These are phyloP conservation scores for Coleophora flavipennella DNA, from an alignment of 2,888 invertebrate genomes.

Conservation along the genomic window DNA sequence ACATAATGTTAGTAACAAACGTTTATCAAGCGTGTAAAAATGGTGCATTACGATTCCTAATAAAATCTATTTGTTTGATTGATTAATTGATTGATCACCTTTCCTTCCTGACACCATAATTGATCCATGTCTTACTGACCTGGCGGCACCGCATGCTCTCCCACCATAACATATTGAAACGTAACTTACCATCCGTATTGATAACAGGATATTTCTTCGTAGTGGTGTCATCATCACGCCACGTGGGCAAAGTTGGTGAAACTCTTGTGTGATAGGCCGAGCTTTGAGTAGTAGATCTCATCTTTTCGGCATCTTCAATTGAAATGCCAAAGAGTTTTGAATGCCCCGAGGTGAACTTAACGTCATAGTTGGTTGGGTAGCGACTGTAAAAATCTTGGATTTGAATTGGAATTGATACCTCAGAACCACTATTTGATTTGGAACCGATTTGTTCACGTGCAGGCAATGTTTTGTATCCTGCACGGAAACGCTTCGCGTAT, in stretches of 20 bases:
- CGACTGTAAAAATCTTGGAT: conserved; percentile 31
- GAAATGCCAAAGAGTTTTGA: conserved; percentile 76
- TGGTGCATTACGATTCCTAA: no score
- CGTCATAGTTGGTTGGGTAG: conserved; percentile 23
- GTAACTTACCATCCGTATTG: conserved; percentile 52
- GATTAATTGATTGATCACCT: no score
- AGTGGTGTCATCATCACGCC: conserved; percentile 51
- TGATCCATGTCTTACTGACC: conserved; percentile 3
- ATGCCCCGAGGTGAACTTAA: conserved; percentile 74
- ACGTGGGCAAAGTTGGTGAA: conserved; percentile 76
- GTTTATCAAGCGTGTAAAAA: neutral
- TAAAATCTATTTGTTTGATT: no score
- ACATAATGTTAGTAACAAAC: neutral
- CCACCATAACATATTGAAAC: neutral
- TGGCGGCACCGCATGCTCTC: conserved; percentile 26
- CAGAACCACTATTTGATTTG: conserved; percentile 18
- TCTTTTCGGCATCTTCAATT: conserved; percentile 73
- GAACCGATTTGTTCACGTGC: neutral
- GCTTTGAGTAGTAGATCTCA: conserved; percentile 63
- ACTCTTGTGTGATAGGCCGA: conserved; percentile 68
- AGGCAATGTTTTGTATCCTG: conserved; percentile 19
- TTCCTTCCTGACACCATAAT: no score
- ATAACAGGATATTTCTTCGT: conserved; percentile 56
- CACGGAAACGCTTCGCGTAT: conserved; percentile 15
- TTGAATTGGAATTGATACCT: conserved; percentile 27